Conservation (phyloP, 1,140 invertebrate species). For the Telenomus remus region DNA sequence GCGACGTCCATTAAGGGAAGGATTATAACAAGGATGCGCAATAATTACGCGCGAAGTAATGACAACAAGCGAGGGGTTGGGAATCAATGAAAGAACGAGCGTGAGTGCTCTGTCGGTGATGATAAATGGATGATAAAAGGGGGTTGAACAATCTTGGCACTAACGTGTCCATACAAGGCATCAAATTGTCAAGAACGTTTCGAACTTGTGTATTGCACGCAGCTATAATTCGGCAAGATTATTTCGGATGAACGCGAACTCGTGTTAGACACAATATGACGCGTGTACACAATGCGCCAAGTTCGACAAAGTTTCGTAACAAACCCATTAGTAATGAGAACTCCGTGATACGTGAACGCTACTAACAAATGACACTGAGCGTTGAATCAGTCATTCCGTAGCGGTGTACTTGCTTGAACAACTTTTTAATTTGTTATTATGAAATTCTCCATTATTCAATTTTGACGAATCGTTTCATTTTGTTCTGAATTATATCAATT, state of each 20-base stretch:
- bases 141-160: neutral
- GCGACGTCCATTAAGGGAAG: constrained; percentile 43
- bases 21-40: constrained; percentile 33
- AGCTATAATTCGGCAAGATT: constrained; percentile 13
- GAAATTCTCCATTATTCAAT: too few species aligned
- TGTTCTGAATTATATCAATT: too few species aligned
- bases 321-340: constrained; percentile 42
- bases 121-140: constrained; percentile 61
- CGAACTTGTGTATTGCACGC: constrained; percentile 31
- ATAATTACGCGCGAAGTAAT: constrained; percentile 58
- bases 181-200: constrained; percentile 42
- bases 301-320: constrained; percentile 39
- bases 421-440: too few species aligned
- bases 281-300: constrained; percentile 31
- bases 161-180: constrained; percentile 33
- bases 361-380: constrained; percentile 26
- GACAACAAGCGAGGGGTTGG: constrained; percentile 20
- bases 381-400: constrained; percentile 30
- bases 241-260: constrained; percentile 17
- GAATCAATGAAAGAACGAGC: constrained; percentile 47
- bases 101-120: constrained; percentile 45
- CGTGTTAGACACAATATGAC: constrained; percentile 20
- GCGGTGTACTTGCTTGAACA: neutral
- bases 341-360: constrained; percentile 16
- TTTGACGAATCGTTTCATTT: too few species aligned